phyloP scores from a whole-genome alignment of 2,113 vertebrate genomes.

The Columba janthina region DNA sequence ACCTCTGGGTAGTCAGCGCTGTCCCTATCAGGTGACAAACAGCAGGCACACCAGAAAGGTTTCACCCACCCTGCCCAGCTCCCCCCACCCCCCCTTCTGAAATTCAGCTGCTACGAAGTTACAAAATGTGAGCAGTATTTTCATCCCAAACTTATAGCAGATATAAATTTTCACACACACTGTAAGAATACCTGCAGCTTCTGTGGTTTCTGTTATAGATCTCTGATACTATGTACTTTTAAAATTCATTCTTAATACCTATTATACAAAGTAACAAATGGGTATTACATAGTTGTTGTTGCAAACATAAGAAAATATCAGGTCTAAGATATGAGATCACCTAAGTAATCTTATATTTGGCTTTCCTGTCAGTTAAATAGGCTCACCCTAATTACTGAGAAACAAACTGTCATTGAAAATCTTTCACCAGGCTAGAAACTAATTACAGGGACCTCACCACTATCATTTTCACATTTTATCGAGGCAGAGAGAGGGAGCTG shows the following conservation, averaged over 20 bases:
- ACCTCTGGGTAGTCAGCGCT: not conserved
- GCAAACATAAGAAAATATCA: not conserved
- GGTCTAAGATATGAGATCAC: not conserved
- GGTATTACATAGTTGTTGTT: not conserved
- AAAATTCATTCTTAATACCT: not conserved
- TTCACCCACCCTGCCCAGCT: not conserved
- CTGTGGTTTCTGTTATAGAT: not conserved
- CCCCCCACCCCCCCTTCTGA: not conserved
- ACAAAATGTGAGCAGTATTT: not conserved
- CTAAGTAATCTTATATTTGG: not conserved
- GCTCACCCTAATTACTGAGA: not conserved
- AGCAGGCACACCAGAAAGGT: not conserved
- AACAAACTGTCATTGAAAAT: not conserved
- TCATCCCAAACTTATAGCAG: not conserved
- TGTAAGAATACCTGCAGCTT: not conserved
- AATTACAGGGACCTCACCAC: not conserved
- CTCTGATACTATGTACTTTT: not conserved
- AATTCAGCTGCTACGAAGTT: not conserved
- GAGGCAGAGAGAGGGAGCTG: not conserved
- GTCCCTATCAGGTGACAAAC: constrained; percentile 13
- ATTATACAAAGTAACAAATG: not conserved
- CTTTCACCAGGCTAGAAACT: not conserved
- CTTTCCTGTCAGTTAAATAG: not conserved
- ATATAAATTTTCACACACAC: not conserved
- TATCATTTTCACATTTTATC: not conserved